A percentile compares a stretch with the other conserved stretches of the same genome.
Evolutionary conservation across 2,797 vertebrate species (phyloP).

Genomic region (Periophthalmus magnuspinnatus): DNA sequence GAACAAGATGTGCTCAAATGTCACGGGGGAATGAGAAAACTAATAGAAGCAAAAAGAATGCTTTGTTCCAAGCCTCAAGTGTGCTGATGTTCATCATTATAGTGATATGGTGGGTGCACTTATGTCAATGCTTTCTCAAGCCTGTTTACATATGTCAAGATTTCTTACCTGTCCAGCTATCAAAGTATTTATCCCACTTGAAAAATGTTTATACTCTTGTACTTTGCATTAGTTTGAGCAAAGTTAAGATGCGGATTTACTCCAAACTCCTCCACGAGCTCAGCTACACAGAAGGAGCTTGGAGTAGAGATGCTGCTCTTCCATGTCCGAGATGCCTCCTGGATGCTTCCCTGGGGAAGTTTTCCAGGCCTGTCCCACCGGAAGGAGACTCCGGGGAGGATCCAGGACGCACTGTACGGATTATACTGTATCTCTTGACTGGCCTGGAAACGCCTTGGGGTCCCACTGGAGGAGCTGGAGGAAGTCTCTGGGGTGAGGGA

Average conservation of each 20-base stretch:
- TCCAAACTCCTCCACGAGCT: too few relatives aligned
- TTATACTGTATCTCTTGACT: too few relatives aligned
- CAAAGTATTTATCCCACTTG: background rate
- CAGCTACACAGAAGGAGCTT: too few relatives aligned
- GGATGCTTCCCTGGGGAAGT: too few relatives aligned
- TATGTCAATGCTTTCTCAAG: background rate
- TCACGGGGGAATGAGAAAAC: background rate
- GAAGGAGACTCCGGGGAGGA: too few relatives aligned
- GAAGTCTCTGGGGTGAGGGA: too few relatives aligned
- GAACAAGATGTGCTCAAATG: background rate
- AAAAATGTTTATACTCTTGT: background rate
- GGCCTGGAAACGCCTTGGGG: too few relatives aligned
- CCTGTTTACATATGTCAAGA: constrained; percentile 1
- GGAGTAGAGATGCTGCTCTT: too few relatives aligned
- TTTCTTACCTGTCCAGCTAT: background rate
- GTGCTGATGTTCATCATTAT: background rate
- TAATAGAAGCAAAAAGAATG: background rate
- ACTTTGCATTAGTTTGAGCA: background rate
- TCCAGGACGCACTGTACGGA: too few relatives aligned
- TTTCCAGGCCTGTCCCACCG: too few relatives aligned
- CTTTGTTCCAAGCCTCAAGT: background rate
- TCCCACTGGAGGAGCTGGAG: too few relatives aligned
- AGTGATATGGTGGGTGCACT: background rate
- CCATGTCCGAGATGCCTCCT: too few relatives aligned
- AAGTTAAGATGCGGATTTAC: background rate